Percentiles rank a stretch among this genome's conserved stretches.
Conservation (phyloP, 2,113 vertebrate genomes). For the Trematomus loennbergii region DNA sequence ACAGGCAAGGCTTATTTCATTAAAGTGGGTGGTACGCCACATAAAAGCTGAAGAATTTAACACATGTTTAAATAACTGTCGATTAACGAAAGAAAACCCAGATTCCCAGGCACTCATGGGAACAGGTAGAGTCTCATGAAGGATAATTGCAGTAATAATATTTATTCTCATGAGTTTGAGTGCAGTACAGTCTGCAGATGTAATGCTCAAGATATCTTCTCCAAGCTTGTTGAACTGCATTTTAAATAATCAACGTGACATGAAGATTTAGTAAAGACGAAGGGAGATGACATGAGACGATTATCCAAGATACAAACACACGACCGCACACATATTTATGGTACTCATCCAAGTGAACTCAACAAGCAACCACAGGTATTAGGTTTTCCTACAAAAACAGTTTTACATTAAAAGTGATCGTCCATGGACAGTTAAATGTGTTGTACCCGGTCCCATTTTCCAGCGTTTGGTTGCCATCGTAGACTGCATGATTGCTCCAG, state of each 20-base stretch:
- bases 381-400: slow-evolving; percentile 8
- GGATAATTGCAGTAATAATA: slow-evolving; percentile 15
- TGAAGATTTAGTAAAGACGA: neutral
- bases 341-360: slow-evolving; percentile 11
- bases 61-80: slow-evolving; percentile 59
- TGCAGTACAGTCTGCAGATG: neutral
- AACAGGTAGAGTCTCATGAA: slow-evolving; percentile 57
- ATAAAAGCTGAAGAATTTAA: slow-evolving; percentile 75
- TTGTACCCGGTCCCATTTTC: slow-evolving; percentile 27
- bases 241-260: neutral
- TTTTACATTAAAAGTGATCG: slow-evolving; percentile 29
- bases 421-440: neutral
- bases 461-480: slow-evolving; percentile 6
- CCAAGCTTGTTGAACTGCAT: neutral
- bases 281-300: slow-evolving; percentile 1
- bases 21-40: slow-evolving; percentile 79
- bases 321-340: neutral
- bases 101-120: slow-evolving; percentile 68
- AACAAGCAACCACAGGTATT: neutral
- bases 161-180: slow-evolving; percentile 9
- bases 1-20: slow-evolving; percentile 74
- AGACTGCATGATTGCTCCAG: neutral
- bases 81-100: slow-evolving; percentile 49
- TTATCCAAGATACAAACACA: neutral
- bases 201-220: neutral